Base-by-base conservation (phyloP, 2,113 vertebrate species). In the Pseudorectes ferrugineus region DNA sequence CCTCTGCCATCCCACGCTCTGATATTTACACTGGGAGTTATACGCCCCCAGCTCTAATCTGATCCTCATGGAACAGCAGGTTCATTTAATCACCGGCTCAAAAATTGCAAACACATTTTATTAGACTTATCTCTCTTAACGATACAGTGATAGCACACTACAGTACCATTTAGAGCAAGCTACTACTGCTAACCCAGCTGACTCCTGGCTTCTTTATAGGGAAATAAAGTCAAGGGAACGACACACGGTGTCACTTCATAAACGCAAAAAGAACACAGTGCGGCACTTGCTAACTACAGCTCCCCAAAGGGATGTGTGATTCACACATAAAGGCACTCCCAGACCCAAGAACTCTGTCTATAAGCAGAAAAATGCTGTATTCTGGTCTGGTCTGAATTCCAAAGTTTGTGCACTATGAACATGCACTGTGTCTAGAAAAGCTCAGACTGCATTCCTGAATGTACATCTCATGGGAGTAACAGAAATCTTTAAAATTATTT, bases 21-120 rank as follows among this genome's bases (percentile, higher is more conserved):
- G 87, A 36, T 95, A 92, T 82, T 97, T 95, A 92, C 58, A 15
- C n/a, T 52, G 84, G 73, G 65, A 96, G 77, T 89, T 94, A 26
- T 12, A 83, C 55, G 20, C 75, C 72, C 83, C 59, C 67, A 80
- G 52, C 48, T 93, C 88, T 93, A 86, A 96, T 96, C 85, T 92
- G 88, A 92, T 94, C 85, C 89, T 93, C 75, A 36, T 63, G 70
- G 77, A 96, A 95, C 92, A 94, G 76, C 78, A 93, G 82, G 63
- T 90, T 94, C 82, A 92, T 90, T 97, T 96, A 96, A 97, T 96
- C 95, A 90, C 63, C 2, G 4, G 35, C 88, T 93, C 85, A 74
- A 71, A 95, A 94, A 94, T 22, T 70, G 72, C 79, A 83, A 85
- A 71, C 43, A 62, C 71, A 92, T 95, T 95, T 93, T 92, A 94